Evolutionary conservation across 2,113 vertebrate genomes (phyloP).

Genomic region (Sander vitreus): DNA sequence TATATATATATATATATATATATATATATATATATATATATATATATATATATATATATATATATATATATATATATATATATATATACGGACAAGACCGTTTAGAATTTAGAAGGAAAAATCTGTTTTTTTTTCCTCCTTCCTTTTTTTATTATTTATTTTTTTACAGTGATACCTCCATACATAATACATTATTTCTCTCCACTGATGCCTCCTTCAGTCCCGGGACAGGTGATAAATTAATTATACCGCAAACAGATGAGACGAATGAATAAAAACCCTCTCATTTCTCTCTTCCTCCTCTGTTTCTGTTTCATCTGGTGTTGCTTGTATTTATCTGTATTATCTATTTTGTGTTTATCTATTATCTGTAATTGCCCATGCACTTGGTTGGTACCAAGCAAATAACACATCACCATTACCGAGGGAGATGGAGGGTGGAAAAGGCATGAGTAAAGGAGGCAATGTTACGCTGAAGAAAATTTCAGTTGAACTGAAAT

Average conservation of each 20-base stretch:
- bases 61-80: too few species aligned
- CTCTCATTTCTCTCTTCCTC: conserved; percentile 13
- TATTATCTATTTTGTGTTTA: conserved; percentile 25
- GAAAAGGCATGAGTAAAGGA: background rate
- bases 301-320: conserved; percentile 25
- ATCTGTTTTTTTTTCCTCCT: background rate
- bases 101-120: conserved; percentile 32
- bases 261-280: conserved; percentile 25
- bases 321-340: conserved; percentile 9
- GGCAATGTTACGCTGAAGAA: background rate
- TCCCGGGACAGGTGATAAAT: conserved; percentile 65
- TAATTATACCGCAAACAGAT: conserved; percentile 66
- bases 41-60: too few species aligned
- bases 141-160: conserved; percentile 34
- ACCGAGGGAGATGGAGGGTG: background rate
- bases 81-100: conserved; percentile 34
- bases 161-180: conserved; percentile 49
- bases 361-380: conserved; percentile 43
- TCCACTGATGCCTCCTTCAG: conserved; percentile 44
- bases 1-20: too few species aligned
- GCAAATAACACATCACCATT: conserved; percentile 12
- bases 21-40: too few species aligned
- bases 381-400: background rate
- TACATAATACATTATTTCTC: conserved; percentile 70
- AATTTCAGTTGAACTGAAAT: background rate